Conservation (phyloP, 1,140 invertebrate species). For the Drosophila tropicalis region DNA sequence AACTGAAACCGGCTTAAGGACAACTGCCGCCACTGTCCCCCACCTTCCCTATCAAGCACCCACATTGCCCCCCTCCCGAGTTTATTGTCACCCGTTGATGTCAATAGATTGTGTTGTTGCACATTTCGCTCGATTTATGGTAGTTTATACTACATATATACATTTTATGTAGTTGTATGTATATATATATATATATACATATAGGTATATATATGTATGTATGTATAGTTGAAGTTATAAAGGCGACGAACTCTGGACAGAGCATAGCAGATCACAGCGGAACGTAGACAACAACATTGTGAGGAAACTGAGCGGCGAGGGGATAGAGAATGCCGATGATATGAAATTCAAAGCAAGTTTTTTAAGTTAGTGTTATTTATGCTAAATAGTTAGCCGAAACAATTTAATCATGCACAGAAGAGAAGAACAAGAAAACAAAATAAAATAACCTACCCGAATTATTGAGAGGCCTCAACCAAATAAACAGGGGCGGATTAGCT, state of each 20-base stretch:
- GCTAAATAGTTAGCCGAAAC: slow-evolving; percentile 38
- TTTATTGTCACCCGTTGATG: slow-evolving; percentile 17
- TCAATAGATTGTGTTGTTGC: slow-evolving; percentile 56
- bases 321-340: slow-evolving; percentile 30
- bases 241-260: slow-evolving; percentile 59
- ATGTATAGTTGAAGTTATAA: slow-evolving; percentile 16
- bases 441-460: slow-evolving; percentile 26
- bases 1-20: slow-evolving; percentile 70
- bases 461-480: neutral
- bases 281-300: too few species aligned
- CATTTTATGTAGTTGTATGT: neutral
- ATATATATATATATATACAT: neutral
- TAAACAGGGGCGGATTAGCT: neutral
- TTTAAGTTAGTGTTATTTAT: slow-evolving; percentile 79
- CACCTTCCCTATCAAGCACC: neutral
- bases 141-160: neutral
- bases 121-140: slow-evolving; percentile 42
- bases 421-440: slow-evolving; percentile 23
- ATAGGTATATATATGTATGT: too few species aligned
- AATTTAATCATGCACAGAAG: slow-evolving; percentile 13
- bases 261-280: slow-evolving; percentile 22
- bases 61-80: neutral
- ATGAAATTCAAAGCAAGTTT: slow-evolving; percentile 76
- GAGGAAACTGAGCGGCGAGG: slow-evolving; percentile 19
- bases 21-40: slow-evolving; percentile 25